Evolutionary conservation across 2,888 invertebrate species (phyloP), one percentile per base, ranked within the genome.

Genomic region (Aphodius sticticus): DNA sequence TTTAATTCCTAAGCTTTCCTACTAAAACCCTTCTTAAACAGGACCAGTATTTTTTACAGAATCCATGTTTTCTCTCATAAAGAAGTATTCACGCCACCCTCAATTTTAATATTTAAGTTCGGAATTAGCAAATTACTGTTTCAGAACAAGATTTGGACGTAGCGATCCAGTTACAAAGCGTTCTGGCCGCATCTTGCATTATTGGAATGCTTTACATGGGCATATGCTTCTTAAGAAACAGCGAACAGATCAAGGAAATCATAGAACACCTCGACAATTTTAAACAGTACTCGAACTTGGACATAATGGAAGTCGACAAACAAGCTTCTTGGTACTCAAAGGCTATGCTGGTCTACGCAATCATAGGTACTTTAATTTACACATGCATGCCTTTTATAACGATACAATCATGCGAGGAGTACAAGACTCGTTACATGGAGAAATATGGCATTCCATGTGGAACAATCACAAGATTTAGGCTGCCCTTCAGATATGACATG

Each of bases 381-480:
- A 69, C 77, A 3, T 69, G 53, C 26, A 69, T 69, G 35, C 77
- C 77, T 12, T 35, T 77, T 26, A 26, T 69, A 9, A 26, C 35
- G 4, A 35, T 69, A 69, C 16, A 77, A 26, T 14, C 16, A 26
- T 77, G 77, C 77, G 77, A 77, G 69, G 69, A 7, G 14, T 69
- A 77, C 35, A 77, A 77, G 69, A 35, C 69, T 9, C 16, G n/a
- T 6, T 16, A 69, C 16, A 77, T 77, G 77, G 16, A 69, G 35
- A 77, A 69, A 77, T 69, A 77, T 16, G 69, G 69, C n/a, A 77
- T 77, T 16, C 77, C 77, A 69, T 77, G 77, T 12, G 77, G 77
- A 6, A 35, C 26, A 6, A 69, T 77, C 7, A 14, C 69, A 6
- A 38, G 69, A 69, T 77, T 69, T 16, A 15, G 77, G 35, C 35